Percentiles rank a stretch among this genome's conserved stretches.
These are phyloP conservation scores for Apostichopus parvimensis DNA, from an alignment of 35 echinoderm and acorn worm genomes.

Conservation along the genomic window DNA sequence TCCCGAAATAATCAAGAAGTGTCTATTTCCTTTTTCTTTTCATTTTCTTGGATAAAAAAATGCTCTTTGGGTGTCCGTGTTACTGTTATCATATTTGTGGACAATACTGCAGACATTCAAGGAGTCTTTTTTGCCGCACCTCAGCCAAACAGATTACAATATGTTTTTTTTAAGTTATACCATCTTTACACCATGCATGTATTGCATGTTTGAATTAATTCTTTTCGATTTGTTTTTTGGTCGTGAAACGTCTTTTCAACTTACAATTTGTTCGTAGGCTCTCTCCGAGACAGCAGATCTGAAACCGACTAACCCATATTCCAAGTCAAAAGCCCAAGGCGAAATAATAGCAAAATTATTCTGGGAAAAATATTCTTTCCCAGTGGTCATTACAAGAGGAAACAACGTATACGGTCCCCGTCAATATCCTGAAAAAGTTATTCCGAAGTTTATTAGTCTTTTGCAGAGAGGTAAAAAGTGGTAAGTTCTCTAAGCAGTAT, in stretches of 20 bases:
- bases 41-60: too few relatives aligned
- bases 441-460: conserved; percentile 63
- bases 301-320: conserved; percentile 65
- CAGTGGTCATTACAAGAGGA: conserved; percentile 57
- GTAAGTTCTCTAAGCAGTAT: background rate
- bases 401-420: conserved; percentile 68
- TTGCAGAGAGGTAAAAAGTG: conserved; percentile 52
- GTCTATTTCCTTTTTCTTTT: too few relatives aligned
- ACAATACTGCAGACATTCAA: too few relatives aligned
- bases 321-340: conserved; percentile 55
- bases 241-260: too few relatives aligned
- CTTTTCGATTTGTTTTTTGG: too few relatives aligned
- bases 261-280: background rate
- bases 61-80: too few relatives aligned
- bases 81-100: too few relatives aligned
- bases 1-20: too few relatives aligned
- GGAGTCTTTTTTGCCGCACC: too few relatives aligned
- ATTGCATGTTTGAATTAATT: background rate
- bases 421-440: conserved; percentile 64
- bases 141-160: too few relatives aligned
- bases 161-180: too few relatives aligned
- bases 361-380: conserved; percentile 55
- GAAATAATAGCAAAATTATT: conserved; percentile 49
- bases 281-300: conserved; percentile 36
- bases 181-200: too few relatives aligned